Percentiles rank a stretch among this genome's conserved stretches.
phyloP scores from a whole-genome alignment of 1,140 invertebrate genomes.

The Laodelphax striatellus region DNA sequence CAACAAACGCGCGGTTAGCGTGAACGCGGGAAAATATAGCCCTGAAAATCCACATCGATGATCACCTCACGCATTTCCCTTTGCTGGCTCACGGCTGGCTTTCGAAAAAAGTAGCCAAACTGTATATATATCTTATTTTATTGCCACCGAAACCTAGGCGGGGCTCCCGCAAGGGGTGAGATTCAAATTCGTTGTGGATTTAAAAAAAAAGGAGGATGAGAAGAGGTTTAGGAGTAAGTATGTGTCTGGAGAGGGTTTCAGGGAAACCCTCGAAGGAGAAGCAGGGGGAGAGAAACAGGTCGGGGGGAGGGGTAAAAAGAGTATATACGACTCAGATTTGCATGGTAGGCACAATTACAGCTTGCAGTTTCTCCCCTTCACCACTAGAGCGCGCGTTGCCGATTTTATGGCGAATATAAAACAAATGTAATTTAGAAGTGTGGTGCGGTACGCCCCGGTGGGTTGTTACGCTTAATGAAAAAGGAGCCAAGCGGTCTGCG shows the following conservation, averaged over 20 bases:
- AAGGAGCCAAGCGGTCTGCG: background rate
- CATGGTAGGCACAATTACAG: constrained; percentile 3
- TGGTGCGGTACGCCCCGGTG: background rate
- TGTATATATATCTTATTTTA: too few species aligned
- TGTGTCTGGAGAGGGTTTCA: background rate
- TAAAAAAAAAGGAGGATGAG: background rate
- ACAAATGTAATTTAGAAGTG: constrained; percentile 4
- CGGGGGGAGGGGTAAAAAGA: background rate
- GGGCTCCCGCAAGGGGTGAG: too few species aligned
- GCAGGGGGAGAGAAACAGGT: background rate
- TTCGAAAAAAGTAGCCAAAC: too few species aligned
- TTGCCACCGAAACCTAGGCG: too few species aligned
- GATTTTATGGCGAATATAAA: constrained; percentile 3
- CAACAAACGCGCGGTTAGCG: too few species aligned
- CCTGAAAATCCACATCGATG: too few species aligned
- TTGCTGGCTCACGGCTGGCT: too few species aligned
- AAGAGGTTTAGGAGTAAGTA: background rate
- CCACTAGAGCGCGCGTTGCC: background rate
- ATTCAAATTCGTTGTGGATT: too few species aligned
- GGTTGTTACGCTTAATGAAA: constrained; percentile 2
- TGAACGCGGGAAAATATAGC: too few species aligned
- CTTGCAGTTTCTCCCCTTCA: background rate
- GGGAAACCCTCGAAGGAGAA: too few species aligned
- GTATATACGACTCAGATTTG: background rate
- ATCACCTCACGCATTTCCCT: too few species aligned